These are phyloP conservation scores for Linepithema humile DNA, from an alignment of 1,140 invertebrate species.

Conservation along the genomic window DNA sequence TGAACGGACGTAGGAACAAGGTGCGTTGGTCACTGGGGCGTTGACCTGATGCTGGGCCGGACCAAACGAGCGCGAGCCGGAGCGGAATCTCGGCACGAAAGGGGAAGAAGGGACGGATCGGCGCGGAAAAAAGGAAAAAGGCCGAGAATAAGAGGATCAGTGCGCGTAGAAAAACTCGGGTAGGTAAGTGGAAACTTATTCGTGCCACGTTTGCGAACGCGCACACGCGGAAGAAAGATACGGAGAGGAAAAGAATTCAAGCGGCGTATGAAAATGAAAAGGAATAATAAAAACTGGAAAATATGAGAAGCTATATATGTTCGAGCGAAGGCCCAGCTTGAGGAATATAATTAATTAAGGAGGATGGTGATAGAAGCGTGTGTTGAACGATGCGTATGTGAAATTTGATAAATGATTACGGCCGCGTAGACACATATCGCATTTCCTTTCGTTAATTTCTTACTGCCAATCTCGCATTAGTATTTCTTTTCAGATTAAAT, in stretches of 20 bases:
- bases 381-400: neutral
- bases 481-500: neutral
- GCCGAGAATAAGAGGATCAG: constrained; percentile 14
- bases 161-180: neutral
- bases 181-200: constrained; percentile 28
- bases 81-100: constrained; percentile 72
- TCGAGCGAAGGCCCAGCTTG: neutral
- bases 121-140: constrained; percentile 30
- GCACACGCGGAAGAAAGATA: constrained; percentile 7
- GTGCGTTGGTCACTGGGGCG: constrained; percentile 81
- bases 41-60: constrained; percentile 78
- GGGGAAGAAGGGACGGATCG: constrained; percentile 51
- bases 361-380: constrained; percentile 11
- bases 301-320: neutral
- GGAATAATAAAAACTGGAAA: neutral
- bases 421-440: neutral
- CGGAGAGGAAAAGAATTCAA: neutral
- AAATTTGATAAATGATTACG: constrained; percentile 11
- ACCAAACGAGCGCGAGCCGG: constrained; percentile 76
- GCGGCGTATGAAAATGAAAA: too few species aligned
- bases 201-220: constrained; percentile 21
- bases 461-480: neutral
- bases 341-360: constrained; percentile 38
- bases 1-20: constrained; percentile 73
- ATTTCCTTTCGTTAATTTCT: neutral